Base-by-base conservation (phyloP, 2,888 invertebrate species). In the Euplagia quadripunctaria region DNA sequence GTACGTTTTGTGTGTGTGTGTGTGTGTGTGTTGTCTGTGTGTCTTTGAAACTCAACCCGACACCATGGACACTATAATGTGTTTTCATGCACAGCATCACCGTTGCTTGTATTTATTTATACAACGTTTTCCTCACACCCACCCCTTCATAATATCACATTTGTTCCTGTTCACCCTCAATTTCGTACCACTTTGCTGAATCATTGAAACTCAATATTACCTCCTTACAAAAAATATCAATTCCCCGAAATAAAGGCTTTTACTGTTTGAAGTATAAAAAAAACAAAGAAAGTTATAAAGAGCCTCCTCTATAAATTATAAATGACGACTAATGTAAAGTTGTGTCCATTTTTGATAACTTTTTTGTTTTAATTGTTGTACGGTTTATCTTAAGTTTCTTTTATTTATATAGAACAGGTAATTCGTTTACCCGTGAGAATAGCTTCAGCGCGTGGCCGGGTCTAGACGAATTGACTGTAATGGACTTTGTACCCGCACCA, bases 401-500 rank as follows among this genome's bases (percentile, higher is more conserved):
- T 92, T 94, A 90, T 94, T 94, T 94, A 90, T 91, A 91, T 87
- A 85, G 89, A 86, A 76, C 88, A 90, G 91, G 92, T 95, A 95
- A 95, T 95, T 94, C 93, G 91, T 92, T 95, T 94, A 93, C 93
- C 89, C 91, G 90, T 89, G 94, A 93, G 94, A 94, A 94, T 93
- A 93, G 93, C 91, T 94, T 93, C 92, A 93, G 91, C 94, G 92
- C 94, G 94, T 94, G 93, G 92, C 90, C 86, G 86, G 88, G 91
- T 92, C 92, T 91, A 90, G 92, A 92, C 90, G 93, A 92, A 94
- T 94, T 92, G 92, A 91, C 91, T 91, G 91, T 93, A 94, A 94
- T 94, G 92, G 92, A 93, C 92, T 94, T 94, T 92, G 89, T 90
- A 90, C 88, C 90, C 90, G 89, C 85, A 86, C 87, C 84, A 86